These are phyloP conservation scores for Lochmaea capreae DNA, from an alignment of 2,888 invertebrate genomes.

Conservation along the genomic window DNA sequence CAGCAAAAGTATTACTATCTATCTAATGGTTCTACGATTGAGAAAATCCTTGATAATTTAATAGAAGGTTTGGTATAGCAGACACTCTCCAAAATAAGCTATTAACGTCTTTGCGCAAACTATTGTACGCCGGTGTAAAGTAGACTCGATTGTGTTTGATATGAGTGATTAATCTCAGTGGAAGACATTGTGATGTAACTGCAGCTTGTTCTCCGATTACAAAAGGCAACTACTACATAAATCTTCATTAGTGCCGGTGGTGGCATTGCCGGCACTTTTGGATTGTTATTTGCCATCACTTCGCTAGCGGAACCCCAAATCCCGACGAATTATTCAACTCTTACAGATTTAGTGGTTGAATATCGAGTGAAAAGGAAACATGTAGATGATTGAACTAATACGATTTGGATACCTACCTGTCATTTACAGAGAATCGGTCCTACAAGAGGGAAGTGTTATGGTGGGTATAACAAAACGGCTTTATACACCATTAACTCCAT, in stretches of 20 bases:
- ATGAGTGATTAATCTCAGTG: slow-evolving; percentile 31
- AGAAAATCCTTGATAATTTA: too few species aligned
- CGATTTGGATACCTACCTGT: neutral
- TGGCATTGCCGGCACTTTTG: slow-evolving; percentile 13
- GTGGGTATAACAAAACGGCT: too few species aligned
- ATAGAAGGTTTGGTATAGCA: neutral
- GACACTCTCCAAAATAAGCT: neutral
- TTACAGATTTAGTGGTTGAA: slow-evolving; percentile 2
- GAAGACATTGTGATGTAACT: slow-evolving; percentile 36
- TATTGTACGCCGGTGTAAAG: slow-evolving; percentile 22
- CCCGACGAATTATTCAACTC: slow-evolving; percentile 8
- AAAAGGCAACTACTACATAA: slow-evolving; percentile 35
- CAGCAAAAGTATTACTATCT: too few species aligned
- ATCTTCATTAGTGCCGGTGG: slow-evolving; percentile 36
- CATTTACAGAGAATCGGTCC: neutral
- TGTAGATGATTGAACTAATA: neutral
- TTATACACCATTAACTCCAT: too few species aligned
- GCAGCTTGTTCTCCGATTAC: slow-evolving; percentile 30
- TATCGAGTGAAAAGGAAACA: neutral
- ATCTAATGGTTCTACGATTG: too few species aligned
- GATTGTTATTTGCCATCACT: slow-evolving; percentile 30
- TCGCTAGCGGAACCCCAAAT: slow-evolving; percentile 17
- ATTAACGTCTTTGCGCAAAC: neutral
- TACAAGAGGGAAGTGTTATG: neutral
- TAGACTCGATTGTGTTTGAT: slow-evolving; percentile 22